A percentile compares a stretch with the other conserved stretches of the same genome.
phyloP scores from a whole-genome alignment of 2,888 invertebrate species.

The Synergus itoensis region DNA sequence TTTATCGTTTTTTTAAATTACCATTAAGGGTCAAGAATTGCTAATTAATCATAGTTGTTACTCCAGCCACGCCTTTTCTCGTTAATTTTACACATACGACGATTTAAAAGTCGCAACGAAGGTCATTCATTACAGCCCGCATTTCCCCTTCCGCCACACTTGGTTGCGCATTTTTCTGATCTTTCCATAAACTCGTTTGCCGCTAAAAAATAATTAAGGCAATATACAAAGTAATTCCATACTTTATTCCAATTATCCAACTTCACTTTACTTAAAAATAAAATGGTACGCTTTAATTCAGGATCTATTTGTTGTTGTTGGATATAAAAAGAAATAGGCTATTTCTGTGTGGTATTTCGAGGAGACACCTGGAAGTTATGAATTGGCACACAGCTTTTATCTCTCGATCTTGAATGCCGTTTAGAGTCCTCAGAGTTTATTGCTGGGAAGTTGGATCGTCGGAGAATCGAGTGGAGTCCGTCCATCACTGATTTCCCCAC shows the following conservation, averaged over 20 bases:
- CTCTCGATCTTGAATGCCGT: conserved; percentile 55
- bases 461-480: conserved; percentile 65
- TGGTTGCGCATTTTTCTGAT: background rate
- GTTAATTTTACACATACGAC: background rate
- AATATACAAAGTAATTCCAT: background rate
- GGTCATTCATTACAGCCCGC: background rate
- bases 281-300: too few species aligned
- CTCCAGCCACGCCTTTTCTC: background rate
- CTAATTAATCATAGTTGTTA: background rate
- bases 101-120: background rate
- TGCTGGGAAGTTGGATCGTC: conserved; percentile 61
- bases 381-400: conserved; percentile 39
- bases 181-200: background rate
- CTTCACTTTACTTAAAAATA: too few species aligned
- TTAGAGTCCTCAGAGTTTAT: conserved; percentile 64
- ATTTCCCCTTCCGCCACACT: background rate
- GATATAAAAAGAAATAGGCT: conserved; percentile 8
- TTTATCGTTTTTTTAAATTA: background rate
- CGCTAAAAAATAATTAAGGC: conserved; percentile 3
- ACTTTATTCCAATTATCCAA: too few species aligned
- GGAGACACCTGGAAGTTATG: conserved; percentile 22
- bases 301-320: background rate
- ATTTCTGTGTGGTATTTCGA: conserved; percentile 37
- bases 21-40: background rate
- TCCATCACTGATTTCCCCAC: conserved; percentile 70